Conservation (phyloP, 2,888 invertebrate species). For the Microctonus brassicae region DNA sequence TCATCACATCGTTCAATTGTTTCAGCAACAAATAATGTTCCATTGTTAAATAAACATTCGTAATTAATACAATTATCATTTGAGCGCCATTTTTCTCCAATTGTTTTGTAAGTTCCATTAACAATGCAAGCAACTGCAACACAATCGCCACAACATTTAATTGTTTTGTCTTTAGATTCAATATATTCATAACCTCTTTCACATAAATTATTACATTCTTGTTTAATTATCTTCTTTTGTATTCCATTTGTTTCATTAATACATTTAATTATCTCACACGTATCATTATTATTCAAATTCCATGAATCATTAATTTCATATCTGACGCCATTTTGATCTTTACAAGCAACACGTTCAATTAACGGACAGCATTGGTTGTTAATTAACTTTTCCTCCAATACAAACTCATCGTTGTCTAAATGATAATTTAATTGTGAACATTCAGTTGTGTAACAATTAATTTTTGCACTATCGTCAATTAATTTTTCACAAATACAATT, state of each 20-base stretch:
- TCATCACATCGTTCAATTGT: constrained; percentile 72
- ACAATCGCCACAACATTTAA: constrained; percentile 78
- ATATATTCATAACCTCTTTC: constrained; percentile 76
- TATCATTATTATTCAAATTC: constrained; percentile 53
- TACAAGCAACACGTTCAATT: constrained; percentile 74
- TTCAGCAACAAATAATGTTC: constrained; percentile 74
- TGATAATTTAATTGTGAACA: constrained; percentile 71
- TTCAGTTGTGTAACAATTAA: constrained; percentile 71
- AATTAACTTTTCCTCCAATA: constrained; percentile 71
- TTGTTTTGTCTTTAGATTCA: constrained; percentile 63
- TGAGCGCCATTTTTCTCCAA: constrained; percentile 75
- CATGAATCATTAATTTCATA: constrained; percentile 59
- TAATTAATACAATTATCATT: constrained; percentile 76
- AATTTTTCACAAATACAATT: constrained; percentile 74
- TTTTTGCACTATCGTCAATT: constrained; percentile 59
- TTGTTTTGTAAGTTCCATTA: constrained; percentile 69
- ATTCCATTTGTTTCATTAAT: constrained; percentile 46
- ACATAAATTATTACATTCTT: constrained; percentile 57
- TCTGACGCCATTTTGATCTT: constrained; percentile 61
- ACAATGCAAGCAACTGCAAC: constrained; percentile 75
- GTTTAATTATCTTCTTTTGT: constrained; percentile 45
- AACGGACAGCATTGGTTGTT: constrained; percentile 78
- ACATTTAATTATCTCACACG: constrained; percentile 57
- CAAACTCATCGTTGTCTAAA: constrained; percentile 72
- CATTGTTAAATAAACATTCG: constrained; percentile 73